Base-by-base conservation (phyloP, 2,113 vertebrate species). In the Prochilodus magdalenae region DNA sequence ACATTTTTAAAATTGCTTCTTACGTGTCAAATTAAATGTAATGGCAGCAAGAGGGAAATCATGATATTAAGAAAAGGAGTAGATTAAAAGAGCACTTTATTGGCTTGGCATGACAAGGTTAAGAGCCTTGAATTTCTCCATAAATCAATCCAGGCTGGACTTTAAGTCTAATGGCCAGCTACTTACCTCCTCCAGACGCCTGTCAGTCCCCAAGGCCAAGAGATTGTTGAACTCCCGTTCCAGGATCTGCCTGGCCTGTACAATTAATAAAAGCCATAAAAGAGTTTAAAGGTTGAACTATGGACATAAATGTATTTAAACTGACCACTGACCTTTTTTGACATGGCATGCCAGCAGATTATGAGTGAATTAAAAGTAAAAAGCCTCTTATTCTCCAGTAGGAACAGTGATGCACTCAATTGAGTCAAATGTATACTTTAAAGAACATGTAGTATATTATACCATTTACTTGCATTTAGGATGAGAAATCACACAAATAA, bases 171-270 rank as follows among this genome's bases (percentile, higher is more conserved):
- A 55, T 44, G n/a, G n/a, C n/a, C 55, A 33, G 20, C 47, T 30
- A 59, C 94, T 94, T 91, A 99, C 97, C 81, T 99, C 96, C n/a
- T 99, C 97, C 84, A 97, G 91, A 79, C 95, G 94, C 27, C 97
- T 94, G 88, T 97, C 97, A 0, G 97, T 99, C 78, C 97, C 97
- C 92, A 99, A 88, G 40, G 97, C 96, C 29, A 99, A 90, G 73
- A 99, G 85, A 87, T 99, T 99, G 93, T 96, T 99, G 92, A 99
- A 99, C 83, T 99, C 97, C 89, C 97, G 94, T 86, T 99, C 97
- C 91, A 99, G 91, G 84, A 99, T 96, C 85, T 99, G 97, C n/a
- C 97, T 94, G 71, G 97, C 97, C 97, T 99, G 85, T 75, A 85
- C 82, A 77, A 87, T 14, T 82, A 14, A 75, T 26, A 73, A 36